Evolutionary conservation across 2,113 vertebrate species (phyloP).

Genomic region (Castor canadensis): DNA sequence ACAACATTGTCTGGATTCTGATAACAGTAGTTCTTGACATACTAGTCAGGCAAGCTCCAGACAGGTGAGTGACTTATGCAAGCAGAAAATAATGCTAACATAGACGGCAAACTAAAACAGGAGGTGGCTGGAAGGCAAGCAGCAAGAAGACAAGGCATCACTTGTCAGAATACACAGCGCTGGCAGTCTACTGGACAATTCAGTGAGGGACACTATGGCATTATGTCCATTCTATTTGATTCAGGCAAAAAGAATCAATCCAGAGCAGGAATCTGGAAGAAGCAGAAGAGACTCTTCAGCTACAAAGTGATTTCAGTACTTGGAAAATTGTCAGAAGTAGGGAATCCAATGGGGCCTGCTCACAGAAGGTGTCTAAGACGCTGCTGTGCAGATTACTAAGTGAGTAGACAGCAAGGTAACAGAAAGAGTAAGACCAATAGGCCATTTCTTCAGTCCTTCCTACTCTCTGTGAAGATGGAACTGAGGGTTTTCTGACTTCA

Average conservation of each 20-base stretch:
- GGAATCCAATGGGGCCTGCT: neutral
- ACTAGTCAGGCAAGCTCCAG: neutral
- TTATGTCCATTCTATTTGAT: neutral
- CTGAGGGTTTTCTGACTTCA: neutral
- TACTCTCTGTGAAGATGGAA: neutral
- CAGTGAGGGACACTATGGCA: neutral
- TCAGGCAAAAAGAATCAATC: too few species aligned
- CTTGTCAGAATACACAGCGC: neutral
- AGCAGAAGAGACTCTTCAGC: neutral
- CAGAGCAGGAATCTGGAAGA: neutral
- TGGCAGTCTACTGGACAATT: neutral
- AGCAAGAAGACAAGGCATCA: too few species aligned
- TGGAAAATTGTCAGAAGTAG: neutral
- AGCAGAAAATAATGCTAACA: neutral
- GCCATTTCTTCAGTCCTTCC: neutral
- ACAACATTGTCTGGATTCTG: neutral
- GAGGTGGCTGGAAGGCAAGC: neutral
- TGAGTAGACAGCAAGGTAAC: neutral
- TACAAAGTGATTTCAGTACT: neutral
- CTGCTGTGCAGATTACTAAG: neutral
- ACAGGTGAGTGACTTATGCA: neutral
- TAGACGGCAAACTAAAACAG: neutral
- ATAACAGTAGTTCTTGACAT: neutral
- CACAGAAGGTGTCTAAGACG: neutral
- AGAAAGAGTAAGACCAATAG: neutral